Evolutionary conservation across 1,140 invertebrate genomes (phyloP), one percentile per base, ranked within the genome.

Genomic region (Hesperophylax magnus): DNA sequence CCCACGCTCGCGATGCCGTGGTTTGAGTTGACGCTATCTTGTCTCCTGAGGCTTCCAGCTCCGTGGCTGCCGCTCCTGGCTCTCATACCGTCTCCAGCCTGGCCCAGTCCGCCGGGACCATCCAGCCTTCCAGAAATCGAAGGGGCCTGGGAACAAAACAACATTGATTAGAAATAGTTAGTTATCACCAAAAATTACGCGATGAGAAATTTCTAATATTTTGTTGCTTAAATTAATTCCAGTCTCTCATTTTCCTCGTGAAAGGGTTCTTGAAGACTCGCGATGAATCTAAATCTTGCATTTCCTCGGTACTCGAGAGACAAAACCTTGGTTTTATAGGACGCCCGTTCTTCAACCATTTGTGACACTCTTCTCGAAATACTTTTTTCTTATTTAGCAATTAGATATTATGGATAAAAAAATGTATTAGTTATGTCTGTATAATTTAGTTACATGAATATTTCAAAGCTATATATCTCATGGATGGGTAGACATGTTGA

Each of bases 71-170:
- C 67, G 17, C 24, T 60, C 22, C 78, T 27, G 8, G 65, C 47
- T 58, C 78, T 65, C 63, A 67, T 56, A 0, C 27, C 61, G 27
- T 79, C 34, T 3, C 67, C 24, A 17, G 82, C 18, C 60, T 81
- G 79, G n/a, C 17, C 79, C 31, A 84, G 56, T 11, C 82, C 82
- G 22, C 83, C 80, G 1, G 83, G 83, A 56, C 80, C 80, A 69
- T 84, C 83, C 18, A 84, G 60, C 53, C 83, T 80, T 54, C 80
- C 83, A 52, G 83, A 74, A 39, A 84, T 71, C 24, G 83, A 84
- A 27, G 80, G 80, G 17, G 83, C 80, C 83, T 84, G 53, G 18
- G 18, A 65, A 47, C 34, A 77, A 69, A 27, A 47, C 9, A 47
- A 1, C 11, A 47, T 47, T 47, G 39, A 47, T 47, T 58, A 58